Percentiles rank a stretch among this genome's conserved stretches.
Conservation (phyloP, 2,113 vertebrate species). For the Indri indri region DNA sequence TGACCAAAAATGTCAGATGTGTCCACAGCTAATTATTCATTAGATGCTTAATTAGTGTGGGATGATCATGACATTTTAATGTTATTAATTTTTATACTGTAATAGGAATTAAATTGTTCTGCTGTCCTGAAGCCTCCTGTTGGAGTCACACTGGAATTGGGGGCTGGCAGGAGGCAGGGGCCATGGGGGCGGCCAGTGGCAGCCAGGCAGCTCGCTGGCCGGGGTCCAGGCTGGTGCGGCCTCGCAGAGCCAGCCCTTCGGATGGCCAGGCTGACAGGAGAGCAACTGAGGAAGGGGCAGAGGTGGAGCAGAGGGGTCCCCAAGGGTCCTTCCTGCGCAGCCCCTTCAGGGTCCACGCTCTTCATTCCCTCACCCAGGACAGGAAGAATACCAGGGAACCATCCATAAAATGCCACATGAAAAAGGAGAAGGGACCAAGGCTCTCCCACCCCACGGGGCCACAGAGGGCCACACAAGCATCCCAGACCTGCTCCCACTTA, state of each 20-base stretch:
- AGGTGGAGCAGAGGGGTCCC: background rate
- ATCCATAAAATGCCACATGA: background rate
- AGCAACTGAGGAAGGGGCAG: background rate
- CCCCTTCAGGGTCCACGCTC: fast-evolving
- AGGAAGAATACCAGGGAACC: background rate
- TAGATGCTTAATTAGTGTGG: slow-evolving; percentile 94
- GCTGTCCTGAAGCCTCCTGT: slow-evolving; percentile 38
- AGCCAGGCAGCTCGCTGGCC: background rate
- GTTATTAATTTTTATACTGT: slow-evolving; percentile 88
- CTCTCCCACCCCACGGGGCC: background rate
- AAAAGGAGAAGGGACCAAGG: background rate
- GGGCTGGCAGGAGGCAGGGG: background rate
- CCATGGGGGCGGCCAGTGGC: background rate
- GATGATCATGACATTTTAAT: slow-evolving; percentile 93
- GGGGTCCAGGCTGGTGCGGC: background rate
- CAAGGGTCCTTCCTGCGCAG: background rate
- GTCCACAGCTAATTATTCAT: slow-evolving; percentile 97
- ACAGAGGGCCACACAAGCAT: background rate
- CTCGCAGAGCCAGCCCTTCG: background rate
- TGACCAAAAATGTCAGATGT: slow-evolving; percentile 96
- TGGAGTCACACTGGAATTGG: background rate
- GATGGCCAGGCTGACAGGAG: fast-evolving
- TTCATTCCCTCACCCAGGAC: fast-evolving
- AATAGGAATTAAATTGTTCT: slow-evolving; percentile 77
- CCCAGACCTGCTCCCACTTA: background rate